Percentiles rank a stretch among this genome's conserved stretches.
phyloP scores from a whole-genome alignment of 2,797 vertebrate species.

The Urophycis tenuis region DNA sequence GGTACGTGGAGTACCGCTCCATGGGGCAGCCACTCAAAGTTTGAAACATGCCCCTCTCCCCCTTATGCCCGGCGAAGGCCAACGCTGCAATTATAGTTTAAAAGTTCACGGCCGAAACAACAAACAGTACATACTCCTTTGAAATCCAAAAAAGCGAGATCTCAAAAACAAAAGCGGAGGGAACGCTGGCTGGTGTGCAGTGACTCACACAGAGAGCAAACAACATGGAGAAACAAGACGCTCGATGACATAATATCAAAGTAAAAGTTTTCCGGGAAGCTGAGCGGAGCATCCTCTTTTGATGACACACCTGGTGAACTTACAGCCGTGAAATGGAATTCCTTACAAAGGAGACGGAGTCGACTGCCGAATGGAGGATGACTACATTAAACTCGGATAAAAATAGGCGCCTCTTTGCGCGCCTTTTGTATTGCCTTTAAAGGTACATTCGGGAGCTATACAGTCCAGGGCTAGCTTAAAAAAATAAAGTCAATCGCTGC shows the following conservation, averaged over 20 bases:
- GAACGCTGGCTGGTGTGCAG: conserved; percentile 21
- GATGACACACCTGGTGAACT: conserved; percentile 32
- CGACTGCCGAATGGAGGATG: conserved; percentile 2
- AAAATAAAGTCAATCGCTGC: conserved; percentile 19
- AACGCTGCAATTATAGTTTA: not conserved
- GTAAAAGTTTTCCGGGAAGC: conserved; percentile 37
- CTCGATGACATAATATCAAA: conserved; percentile 29
- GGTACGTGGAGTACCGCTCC: too few species aligned
- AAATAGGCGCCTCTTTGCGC: conserved; percentile 36
- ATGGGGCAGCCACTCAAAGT: not conserved
- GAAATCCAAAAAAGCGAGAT: conserved; percentile 26
- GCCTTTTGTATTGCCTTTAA: conserved; percentile 10
- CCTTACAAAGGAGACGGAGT: conserved; percentile 32
- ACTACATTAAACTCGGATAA: conserved; percentile 31
- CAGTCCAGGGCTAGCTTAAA: not conserved
- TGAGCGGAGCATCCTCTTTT: conserved; percentile 29
- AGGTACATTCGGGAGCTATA: conserved; percentile 1
- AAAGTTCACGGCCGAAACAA: not conserved
- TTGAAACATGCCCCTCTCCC: not conserved
- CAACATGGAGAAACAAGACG: conserved; percentile 6
- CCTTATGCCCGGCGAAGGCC: too few species aligned
- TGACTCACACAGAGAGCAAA: conserved; percentile 10
- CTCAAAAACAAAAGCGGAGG: conserved; percentile 26
- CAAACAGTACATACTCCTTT: not conserved
- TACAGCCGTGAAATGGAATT: conserved; percentile 23